Evolutionary conservation across 1,140 invertebrate species (phyloP), one percentile per base, ranked within the genome.

Genomic region (Drosophila prosaltans): DNA sequence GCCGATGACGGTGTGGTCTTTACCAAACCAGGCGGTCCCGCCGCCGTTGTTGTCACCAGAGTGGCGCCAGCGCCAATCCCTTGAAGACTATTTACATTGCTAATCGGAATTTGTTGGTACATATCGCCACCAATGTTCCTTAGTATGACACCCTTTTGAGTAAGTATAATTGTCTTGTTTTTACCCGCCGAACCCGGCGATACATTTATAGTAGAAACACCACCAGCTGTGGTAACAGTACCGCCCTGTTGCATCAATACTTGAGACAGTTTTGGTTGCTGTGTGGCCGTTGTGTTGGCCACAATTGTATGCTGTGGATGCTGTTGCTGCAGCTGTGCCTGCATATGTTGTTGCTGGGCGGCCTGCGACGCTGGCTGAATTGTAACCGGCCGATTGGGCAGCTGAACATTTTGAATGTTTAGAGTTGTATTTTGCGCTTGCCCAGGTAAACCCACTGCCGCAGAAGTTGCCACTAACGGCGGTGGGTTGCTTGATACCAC

Each of bases 71-170:
- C 65, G 54, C 81, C 77, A 1, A 92, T 62, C 26, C 82, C 80
- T 26, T 88, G 78, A 64, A 92, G 43, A 5, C 77, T 80, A 41
- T 81, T 74, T 32, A 92, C 85, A 74, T 91, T 92, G 39, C 90
- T 91, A 5, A 92, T 91, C 6, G 92, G 92, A 69, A 92, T 92
- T 65, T 92, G 91, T 58, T 92, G 91, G 68, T 92, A 92, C 81
- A 92, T 91, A 51, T 92, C 91, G 9, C 91, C 89, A 0, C 92
- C 91, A 43, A 92, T 91, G 54, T 91, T 92, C 1, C 91, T 83
- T 59, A 92, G 57, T 21, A 92, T 92, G 5, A 92, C 85, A 48
- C 91, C 91, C 67, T 92, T 92, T 59, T 92, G 89, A 43, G 92
- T 90, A 30, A 92, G 69, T 73, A 92, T 92, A 24, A 92, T 92